Base-by-base conservation (phyloP, 2,797 vertebrate genomes). In the Neosilurus hyrtlii region DNA sequence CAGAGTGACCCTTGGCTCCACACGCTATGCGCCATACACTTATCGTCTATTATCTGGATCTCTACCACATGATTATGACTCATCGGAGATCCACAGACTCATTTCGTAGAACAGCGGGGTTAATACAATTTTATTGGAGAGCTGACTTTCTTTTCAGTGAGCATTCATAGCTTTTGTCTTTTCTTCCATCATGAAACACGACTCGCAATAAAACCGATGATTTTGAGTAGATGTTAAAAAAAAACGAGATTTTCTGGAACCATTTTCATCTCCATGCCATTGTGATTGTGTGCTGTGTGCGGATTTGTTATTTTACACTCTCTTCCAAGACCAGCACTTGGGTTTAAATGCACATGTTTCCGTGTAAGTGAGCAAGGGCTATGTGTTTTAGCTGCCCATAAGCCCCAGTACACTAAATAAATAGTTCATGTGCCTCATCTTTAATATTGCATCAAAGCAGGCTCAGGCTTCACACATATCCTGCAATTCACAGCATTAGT, bases 21-120 rank as follows among this genome's bases (percentile, higher is more conserved):
- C n/a, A 63, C 4, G 16, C 54, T 61, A 65, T 80, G 52, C 8
- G 30, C 63, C 57, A 9, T 68, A 62, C 63, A 61, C 70, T 76
- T 76, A 81, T 26, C 78, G 22, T 80, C 61, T 65, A 74, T 80
- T 84, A 80, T 56, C 43, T 56, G 62, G 74, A 20, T 35, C 54
- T 72, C 66, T 65, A 83, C 57, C 52, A n/a, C 67, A 76, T 84
- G 74, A 70, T 76, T 81, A 81, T 81, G 82, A 84, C 68, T 84
- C 82, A 84, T 81, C n/a, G 37, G 72, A 70, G 71, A 75, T 51
- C n/a, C 70, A 5, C 49, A 67, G 62, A 63, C 61, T 24, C 30
- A 54, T 84, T 84, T 76, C 79, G 68, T 63, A 24, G 52, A 81
- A 81, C 43, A 54, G 26, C 12, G 4, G 63, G 71, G 79, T 84